Base-by-base conservation (phyloP, 2,113 vertebrate species). In the Crotalus viridis region DNA sequence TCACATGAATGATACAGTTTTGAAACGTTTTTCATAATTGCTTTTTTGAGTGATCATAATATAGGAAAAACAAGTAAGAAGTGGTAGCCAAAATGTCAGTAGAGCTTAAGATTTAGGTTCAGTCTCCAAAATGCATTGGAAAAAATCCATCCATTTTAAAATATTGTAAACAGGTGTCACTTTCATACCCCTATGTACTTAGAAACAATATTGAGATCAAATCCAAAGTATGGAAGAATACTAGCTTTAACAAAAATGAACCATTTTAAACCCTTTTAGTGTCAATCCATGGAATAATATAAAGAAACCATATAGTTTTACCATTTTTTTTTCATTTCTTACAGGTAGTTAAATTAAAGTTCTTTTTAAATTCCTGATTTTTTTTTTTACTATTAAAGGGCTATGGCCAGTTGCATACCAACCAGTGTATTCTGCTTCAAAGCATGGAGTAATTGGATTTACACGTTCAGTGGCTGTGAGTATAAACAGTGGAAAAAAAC, bases 391-490 rank as follows among this genome's bases (percentile, higher is more conserved):
- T 97, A 90, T 97, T 97, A 87, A 96, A 99, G 99, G 99, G 81
- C 98, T 99, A 94, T 97, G 99, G 91, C 99, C 99, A 87, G 98
- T 98, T 89, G 98, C 99, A 28, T 98, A 98, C 81, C 99, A 99
- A 95, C 99, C 99, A 51, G 99, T 99, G 61, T 99, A 99, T 94
- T 99, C 98, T 61, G 99, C 99, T n/a, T 99, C 99, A 28, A 99
- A 99, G 95, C 98, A 99, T 5, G 99, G 99, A 28, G 98, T 99
- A 56, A 97, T 99, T 92, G 99, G 99, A 97, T 99, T 99, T 98
- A 98, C 99, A 56, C 97, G 99, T 90, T 99, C 98, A 1, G 97
- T 99, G 91, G 99, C 99, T 92, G 99, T 99, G 96, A 99, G 99
- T 96, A 96, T 88, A 26, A 55, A 4, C 15, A 56, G 8, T 52